Conservation (phyloP, 2,888 invertebrate species). For the Hemicrepidius hirtus region DNA sequence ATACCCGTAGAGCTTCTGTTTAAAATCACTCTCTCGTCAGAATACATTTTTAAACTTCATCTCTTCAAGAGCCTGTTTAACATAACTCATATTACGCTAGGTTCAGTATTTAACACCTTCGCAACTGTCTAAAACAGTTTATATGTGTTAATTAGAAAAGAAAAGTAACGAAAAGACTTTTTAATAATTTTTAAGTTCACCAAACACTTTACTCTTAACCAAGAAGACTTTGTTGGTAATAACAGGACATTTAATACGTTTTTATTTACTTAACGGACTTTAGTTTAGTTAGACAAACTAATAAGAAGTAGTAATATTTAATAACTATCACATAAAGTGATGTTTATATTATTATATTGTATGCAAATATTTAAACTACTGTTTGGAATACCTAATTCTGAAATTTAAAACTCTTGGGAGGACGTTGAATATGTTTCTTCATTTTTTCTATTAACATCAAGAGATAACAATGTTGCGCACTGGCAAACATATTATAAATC, state of each 20-base stretch:
- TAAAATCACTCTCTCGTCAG: slow-evolving; percentile 40
- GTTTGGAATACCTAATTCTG: slow-evolving; percentile 8
- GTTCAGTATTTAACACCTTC: slow-evolving; percentile 42
- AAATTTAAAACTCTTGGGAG: background rate
- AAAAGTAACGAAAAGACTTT: slow-evolving; percentile 36
- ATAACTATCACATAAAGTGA: slow-evolving; percentile 27
- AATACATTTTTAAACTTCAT: slow-evolving; percentile 36
- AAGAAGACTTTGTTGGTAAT: background rate
- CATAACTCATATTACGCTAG: slow-evolving; percentile 45
- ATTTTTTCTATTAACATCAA: slow-evolving; percentile 12
- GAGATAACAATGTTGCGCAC: slow-evolving; percentile 22
- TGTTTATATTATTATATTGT: slow-evolving; percentile 20
- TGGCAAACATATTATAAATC: slow-evolving; percentile 44
- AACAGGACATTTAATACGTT: slow-evolving; percentile 38
- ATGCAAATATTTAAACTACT: slow-evolving; percentile 42
- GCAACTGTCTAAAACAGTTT: slow-evolving; percentile 38
- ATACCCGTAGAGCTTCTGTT: slow-evolving; percentile 16
- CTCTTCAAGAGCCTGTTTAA: slow-evolving; percentile 44
- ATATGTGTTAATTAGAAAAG: slow-evolving; percentile 35
- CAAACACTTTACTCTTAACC: slow-evolving; percentile 28
- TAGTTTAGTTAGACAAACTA: slow-evolving; percentile 17
- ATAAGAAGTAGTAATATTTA: slow-evolving; percentile 22
- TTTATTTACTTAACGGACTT: slow-evolving; percentile 37
- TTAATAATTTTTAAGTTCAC: too few species aligned
- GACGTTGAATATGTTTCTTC: background rate